Conservation (phyloP, 2,797 vertebrate genomes). For the Cirrhinus molitorella region DNA sequence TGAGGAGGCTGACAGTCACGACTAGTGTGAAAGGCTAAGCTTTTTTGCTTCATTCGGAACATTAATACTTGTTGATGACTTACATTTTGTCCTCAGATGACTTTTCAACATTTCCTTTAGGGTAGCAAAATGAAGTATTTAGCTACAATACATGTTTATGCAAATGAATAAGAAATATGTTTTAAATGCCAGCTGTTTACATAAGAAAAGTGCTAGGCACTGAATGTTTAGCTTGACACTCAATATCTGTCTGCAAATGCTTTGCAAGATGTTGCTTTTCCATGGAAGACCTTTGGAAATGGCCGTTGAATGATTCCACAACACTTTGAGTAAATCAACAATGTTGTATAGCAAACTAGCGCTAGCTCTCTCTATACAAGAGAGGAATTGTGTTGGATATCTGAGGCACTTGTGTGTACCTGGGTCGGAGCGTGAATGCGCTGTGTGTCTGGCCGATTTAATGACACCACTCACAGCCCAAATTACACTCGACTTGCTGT, state of each 20-base stretch:
- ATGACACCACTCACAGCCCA: slow-evolving; percentile 78
- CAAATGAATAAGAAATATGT: background rate
- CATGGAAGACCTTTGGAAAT: slow-evolving; percentile 36
- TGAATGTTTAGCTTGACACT: slow-evolving; percentile 35
- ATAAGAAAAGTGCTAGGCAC: slow-evolving; percentile 15
- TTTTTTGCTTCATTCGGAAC: slow-evolving; percentile 3
- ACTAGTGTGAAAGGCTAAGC: slow-evolving; percentile 37
- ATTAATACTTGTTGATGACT: slow-evolving; percentile 3
- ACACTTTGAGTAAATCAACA: slow-evolving; percentile 35
- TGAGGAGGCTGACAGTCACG: slow-evolving; percentile 57
- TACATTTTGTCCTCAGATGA: background rate
- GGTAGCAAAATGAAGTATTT: background rate
- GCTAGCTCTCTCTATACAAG: slow-evolving; percentile 68
- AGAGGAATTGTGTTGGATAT: slow-evolving; percentile 71
- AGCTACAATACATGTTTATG: background rate
- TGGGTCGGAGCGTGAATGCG: slow-evolving; percentile 72
- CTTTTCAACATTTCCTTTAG: background rate
- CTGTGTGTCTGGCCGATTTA: slow-evolving; percentile 77
- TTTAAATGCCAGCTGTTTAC: slow-evolving; percentile 37
- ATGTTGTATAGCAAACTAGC: slow-evolving; percentile 50
- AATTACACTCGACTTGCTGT: slow-evolving; percentile 77
- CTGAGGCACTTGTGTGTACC: slow-evolving; percentile 76
- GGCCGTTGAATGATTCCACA: slow-evolving; percentile 43
- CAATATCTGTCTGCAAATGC: slow-evolving; percentile 23
- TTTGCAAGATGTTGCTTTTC: slow-evolving; percentile 40